These are phyloP conservation scores for Troides aeacus DNA, from an alignment of 2,888 invertebrate species.

Conservation along the genomic window DNA sequence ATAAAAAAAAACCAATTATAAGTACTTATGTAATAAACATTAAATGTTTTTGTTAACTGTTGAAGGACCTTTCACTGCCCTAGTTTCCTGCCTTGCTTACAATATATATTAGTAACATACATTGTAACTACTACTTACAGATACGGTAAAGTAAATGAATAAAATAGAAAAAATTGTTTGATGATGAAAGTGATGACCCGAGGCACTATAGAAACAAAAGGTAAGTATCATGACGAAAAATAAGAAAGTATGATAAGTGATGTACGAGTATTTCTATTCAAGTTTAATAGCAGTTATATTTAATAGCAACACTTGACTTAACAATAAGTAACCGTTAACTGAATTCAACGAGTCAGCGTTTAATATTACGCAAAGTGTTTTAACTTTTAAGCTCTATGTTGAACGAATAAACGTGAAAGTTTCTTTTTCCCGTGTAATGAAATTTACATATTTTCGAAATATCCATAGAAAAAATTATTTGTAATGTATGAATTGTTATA, in stretches of 20 bases:
- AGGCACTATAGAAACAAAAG: not conserved
- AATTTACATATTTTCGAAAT: not conserved
- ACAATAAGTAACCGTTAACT: not conserved
- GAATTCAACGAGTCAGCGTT: not conserved
- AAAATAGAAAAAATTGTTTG: not conserved
- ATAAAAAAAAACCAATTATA: not conserved
- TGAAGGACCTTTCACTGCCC: slow-evolving; percentile 26
- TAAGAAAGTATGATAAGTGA: slow-evolving; percentile 5
- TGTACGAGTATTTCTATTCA: not conserved
- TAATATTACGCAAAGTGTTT: slow-evolving; percentile 2
- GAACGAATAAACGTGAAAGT: slow-evolving; percentile 1
- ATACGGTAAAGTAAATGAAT: not conserved
- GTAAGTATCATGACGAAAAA: not conserved
- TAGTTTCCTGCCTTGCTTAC: not conserved
- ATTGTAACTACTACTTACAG: slow-evolving; percentile 1
- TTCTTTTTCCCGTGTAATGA: not conserved
- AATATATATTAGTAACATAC: too few relatives aligned
- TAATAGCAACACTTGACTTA: slow-evolving; percentile 1
- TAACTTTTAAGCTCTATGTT: not conserved
- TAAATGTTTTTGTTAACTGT: slow-evolving; percentile 1
- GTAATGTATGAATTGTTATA: not conserved
- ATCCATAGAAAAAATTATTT: not conserved
- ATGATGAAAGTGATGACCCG: not conserved
- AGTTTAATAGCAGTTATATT: not conserved
- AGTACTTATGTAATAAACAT: not conserved